A percentile compares a stretch with the other conserved stretches of the same genome.
phyloP scores from a whole-genome alignment of 2,797 vertebrate genomes.

The Tinamus major region DNA sequence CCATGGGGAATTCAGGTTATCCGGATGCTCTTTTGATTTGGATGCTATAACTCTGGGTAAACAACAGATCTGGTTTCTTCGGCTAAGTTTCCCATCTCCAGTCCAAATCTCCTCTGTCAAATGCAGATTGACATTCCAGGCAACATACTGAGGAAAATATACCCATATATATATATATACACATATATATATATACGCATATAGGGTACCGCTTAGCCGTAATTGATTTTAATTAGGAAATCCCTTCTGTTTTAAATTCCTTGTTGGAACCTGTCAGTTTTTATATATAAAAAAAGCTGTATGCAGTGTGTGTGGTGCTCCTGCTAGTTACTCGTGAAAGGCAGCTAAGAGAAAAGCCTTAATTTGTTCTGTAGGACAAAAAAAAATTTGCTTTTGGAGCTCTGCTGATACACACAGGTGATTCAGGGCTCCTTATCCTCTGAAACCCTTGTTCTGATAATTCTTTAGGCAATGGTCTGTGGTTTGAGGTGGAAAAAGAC shows the following conservation, averaged over 20 bases:
- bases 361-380: not conserved
- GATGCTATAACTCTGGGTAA: not conserved
- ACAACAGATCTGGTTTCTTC: not conserved
- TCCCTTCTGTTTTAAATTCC: not conserved
- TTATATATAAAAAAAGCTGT: not conserved
- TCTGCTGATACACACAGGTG: not conserved
- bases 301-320: not conserved
- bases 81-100: not conserved
- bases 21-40: not conserved
- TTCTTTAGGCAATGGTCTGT: slow-evolving; percentile 22
- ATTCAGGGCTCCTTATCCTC: slow-evolving; percentile 34
- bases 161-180: too few species aligned
- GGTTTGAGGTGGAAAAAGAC: slow-evolving; percentile 42
- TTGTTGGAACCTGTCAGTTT: slow-evolving; percentile 14
- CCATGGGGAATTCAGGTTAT: not conserved
- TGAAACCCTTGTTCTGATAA: slow-evolving; percentile 14
- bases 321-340: not conserved
- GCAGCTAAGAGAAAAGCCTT: not conserved
- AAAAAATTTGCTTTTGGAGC: not conserved
- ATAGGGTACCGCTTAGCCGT: not conserved
- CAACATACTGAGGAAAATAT: not conserved
- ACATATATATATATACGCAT: too few species aligned
- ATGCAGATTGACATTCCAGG: not conserved
- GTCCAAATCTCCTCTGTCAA: not conserved
- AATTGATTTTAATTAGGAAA: slow-evolving; percentile 1